phyloP scores from a whole-genome alignment of 2,113 vertebrate genomes.

The Carassius gibelio region DNA sequence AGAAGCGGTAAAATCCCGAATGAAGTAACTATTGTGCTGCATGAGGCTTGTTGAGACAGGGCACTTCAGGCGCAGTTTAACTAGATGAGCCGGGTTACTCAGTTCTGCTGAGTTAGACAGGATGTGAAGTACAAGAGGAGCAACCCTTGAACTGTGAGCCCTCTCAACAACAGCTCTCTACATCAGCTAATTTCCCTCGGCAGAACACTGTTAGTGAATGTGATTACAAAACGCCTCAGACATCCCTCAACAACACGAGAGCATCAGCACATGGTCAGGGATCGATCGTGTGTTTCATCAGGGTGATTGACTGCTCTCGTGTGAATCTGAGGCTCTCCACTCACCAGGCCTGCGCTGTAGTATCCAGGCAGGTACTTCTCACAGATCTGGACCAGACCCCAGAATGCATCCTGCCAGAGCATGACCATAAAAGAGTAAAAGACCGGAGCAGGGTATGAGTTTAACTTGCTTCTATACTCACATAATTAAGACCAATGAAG shows the following conservation, averaged over 20 bases:
- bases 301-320: neutral
- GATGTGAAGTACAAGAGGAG: neutral
- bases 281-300: neutral
- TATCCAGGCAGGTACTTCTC: constrained; percentile 84
- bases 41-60: neutral
- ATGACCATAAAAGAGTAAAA: constrained; percentile 11
- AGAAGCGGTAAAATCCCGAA: neutral
- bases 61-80: neutral
- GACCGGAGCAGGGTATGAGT: neutral
- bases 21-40: neutral
- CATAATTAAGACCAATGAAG: neutral
- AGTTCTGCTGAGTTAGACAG: constrained; percentile 4
- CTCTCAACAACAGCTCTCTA: neutral
- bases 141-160: constrained; percentile 32
- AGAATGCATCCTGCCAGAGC: constrained; percentile 78
- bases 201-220: neutral
- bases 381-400: constrained; percentile 82
- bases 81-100: constrained; percentile 17
- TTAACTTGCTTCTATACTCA: neutral
- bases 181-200: constrained; percentile 21
- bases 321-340: constrained; percentile 36
- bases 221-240: neutral
- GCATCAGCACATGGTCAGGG: neutral
- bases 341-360: constrained; percentile 82
- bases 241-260: neutral